Conservation (phyloP, 2,797 vertebrate species). For the Hapalemur alaotrensis region DNA sequence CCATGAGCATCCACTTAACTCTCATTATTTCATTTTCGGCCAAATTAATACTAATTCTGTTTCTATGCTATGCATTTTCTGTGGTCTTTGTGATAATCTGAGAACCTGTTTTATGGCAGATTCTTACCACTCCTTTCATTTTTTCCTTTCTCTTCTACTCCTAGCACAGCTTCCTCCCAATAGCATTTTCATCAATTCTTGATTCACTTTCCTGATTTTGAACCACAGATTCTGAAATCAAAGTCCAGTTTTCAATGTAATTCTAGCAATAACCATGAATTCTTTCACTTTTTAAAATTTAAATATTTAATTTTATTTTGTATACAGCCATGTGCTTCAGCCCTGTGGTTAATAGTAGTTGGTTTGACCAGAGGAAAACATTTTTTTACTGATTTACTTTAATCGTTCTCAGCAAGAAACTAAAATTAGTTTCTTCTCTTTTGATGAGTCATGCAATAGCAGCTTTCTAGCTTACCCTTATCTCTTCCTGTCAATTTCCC, state of each 20-base stretch:
- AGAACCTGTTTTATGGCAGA: background rate
- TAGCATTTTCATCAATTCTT: background rate
- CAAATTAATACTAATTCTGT: slow-evolving; percentile 47
- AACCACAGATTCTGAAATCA: slow-evolving; percentile 43
- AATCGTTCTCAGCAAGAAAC: slow-evolving; percentile 66
- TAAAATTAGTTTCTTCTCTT: slow-evolving; percentile 72
- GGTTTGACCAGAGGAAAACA: slow-evolving; percentile 59
- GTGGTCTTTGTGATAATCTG: background rate
- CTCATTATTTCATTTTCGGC: slow-evolving; percentile 54
- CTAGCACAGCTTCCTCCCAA: background rate
- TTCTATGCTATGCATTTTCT: background rate
- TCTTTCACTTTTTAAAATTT: background rate
- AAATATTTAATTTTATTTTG: slow-evolving; percentile 24
- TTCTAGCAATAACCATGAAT: background rate
- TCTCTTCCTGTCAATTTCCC: slow-evolving; percentile 46
- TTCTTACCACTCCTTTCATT: background rate
- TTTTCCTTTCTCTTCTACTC: background rate
- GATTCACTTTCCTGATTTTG: background rate
- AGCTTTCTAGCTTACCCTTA: slow-evolving; percentile 52
- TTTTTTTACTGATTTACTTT: slow-evolving; percentile 73
- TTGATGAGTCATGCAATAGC: slow-evolving; percentile 53
- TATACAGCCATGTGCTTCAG: background rate
- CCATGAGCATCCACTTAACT: slow-evolving; percentile 24
- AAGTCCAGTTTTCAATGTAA: background rate
- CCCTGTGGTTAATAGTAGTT: slow-evolving; percentile 35